Base-by-base conservation (phyloP, 2,797 vertebrate species). In the Hypotaenidia okinawae region DNA sequence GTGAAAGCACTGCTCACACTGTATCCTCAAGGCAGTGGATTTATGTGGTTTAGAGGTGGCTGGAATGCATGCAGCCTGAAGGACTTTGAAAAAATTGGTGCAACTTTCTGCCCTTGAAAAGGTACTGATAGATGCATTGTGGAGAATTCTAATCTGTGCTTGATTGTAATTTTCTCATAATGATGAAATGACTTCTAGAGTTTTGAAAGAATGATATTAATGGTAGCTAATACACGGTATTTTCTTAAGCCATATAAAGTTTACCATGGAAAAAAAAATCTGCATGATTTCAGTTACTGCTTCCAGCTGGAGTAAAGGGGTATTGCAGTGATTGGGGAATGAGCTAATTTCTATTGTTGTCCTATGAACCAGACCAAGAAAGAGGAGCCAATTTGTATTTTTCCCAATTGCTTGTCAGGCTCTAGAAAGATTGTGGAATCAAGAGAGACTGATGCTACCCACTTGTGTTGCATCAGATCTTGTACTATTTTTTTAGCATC, bases 371-470 rank as follows among this genome's bases (percentile, higher is more conserved):
- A 32, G 15, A 67, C n/a, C 39, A 84, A 82, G 81, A 78, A 92
- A 90, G 61, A 94, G n/a, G 61, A 90, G 81, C 64, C 93, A 92
- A 87, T 89, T 87, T 89, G 49, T 92, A 28, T 91, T 94, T 94
- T 95, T 95, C 54, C 54, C 85, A 16, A 7, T 39, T 94, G 92
- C 64, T 68, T 95, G 87, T 91, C 95, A 93, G 87, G 81, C 33
- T 92, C 66, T 80, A 64, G 82, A 75, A 94, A 74, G 75, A 93
- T 25, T 77, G 61, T 90, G 84, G 88, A 95, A 68, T 89, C 43
- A 82, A 64, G 78, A 95, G 73, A 96, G 72, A 93, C 49, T 91
- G 78, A 90, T 92, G 87, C 93, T 95, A 90, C 91, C 93, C 87
- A 87, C 90, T 95, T 93, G 52, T 14, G 58, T 94, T 89, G 47